Evolutionary conservation across 1,140 invertebrate genomes (phyloP).

Genomic region (Drusus annulatus): DNA sequence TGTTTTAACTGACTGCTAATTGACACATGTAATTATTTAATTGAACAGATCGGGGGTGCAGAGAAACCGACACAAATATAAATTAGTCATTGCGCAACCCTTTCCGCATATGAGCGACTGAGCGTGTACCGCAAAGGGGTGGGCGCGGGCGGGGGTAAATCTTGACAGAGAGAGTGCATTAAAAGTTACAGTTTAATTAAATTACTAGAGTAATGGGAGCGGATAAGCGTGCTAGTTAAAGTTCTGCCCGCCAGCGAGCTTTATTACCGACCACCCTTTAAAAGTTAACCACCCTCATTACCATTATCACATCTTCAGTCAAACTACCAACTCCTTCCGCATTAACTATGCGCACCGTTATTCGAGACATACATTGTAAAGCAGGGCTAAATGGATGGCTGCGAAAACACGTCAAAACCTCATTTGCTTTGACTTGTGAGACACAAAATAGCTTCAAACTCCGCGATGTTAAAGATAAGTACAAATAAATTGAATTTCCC

Average conservation of each 20-base stretch:
- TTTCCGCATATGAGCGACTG: too few relatives aligned
- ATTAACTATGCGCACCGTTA: background rate
- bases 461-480: too few relatives aligned
- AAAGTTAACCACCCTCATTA: conserved; percentile 32
- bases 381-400: background rate
- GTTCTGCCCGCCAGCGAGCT: conserved; percentile 30
- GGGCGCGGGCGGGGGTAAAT: conserved; percentile 26
- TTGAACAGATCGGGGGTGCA: too few relatives aligned
- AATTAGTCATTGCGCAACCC: too few relatives aligned
- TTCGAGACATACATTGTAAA: background rate
- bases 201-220: conserved; percentile 52
- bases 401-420: too few relatives aligned
- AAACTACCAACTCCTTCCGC: conserved; percentile 5
- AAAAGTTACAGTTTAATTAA: conserved; percentile 58
- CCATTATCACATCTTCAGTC: conserved; percentile 35
- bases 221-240: conserved; percentile 51
- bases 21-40: too few relatives aligned
- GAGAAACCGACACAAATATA: too few relatives aligned
- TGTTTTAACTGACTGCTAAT: too few relatives aligned
- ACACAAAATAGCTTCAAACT: too few relatives aligned
- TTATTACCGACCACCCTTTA: conserved; percentile 30
- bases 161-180: conserved; percentile 51
- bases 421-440: too few relatives aligned
- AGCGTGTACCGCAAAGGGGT: too few relatives aligned
- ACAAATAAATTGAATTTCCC: too few relatives aligned